Base-by-base conservation (phyloP, 2,888 invertebrate species). In the Lycocerus yunnanus region DNA sequence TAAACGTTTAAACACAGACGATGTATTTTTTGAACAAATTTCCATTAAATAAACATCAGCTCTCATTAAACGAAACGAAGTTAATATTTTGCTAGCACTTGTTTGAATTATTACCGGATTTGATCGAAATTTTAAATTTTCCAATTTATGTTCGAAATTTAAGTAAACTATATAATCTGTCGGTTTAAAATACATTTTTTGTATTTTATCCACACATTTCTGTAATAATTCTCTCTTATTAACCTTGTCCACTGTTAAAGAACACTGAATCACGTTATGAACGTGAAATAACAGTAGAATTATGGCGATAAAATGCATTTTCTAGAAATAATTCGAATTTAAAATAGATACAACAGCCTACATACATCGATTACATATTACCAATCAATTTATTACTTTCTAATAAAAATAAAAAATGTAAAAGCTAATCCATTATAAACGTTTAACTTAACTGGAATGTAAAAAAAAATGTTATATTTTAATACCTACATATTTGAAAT, bases 1-100 rank as follows among this genome's bases (percentile, higher is more conserved):
- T 13, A 74, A 15, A 15, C n/a, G 58, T 4, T 61, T 16, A 15
- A 74, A 74, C 58, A 58, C 15, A 1, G 15, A 15, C 11, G 9
- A 2, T 27, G 24, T 14, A 24, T 58, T 14, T 58, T 15, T 60
- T 60, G 14, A 13, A n/a, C 10, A 0, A 27, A 27, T 8, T 9
- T 15, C 18, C 18, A 68, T 67, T 21, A 72, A 10, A 16, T 72
- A 72, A 24, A 18, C 18, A 20, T 67, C 24, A 18, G 72, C 24
- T 27, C 16, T 72, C 10, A 21, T 10, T 15, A 59, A 21, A 21
- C 15, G 16, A 18, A 71, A 66, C 10, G 59, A 66, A 10, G 58
- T 14, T 59, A 66, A 15, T 10, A 15, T 24, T 59, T 66, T 65
- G 11, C 15, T 18, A 15, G 18, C 15, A 9, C 16, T 43, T 15